Base-by-base conservation (phyloP, 2,888 invertebrate genomes). In the Branchinecta sandiegonensis region DNA sequence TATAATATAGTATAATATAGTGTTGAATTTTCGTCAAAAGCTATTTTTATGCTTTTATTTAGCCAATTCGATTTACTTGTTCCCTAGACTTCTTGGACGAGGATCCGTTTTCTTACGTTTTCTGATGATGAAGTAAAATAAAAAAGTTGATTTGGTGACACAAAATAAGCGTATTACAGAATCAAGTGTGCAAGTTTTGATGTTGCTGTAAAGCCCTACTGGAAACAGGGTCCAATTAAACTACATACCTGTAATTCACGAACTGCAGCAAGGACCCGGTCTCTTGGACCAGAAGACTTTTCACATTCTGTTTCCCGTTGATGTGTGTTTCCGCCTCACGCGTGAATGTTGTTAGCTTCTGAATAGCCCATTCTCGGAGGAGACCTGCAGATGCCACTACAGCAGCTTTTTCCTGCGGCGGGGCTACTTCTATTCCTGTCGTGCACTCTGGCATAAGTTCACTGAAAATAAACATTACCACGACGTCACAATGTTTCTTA, bases 231-330 rank as follows among this genome's bases (percentile, higher is more conserved):
- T 37, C 37, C 37, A 37, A 56, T 56, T 56, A 56, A 10, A 8
- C 8, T 17, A 56, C 63, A 17, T 23, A 56, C 63, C 63, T 56
- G 63, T 17, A 56, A 17, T 56, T n/a, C 14, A 23, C 14, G 23
- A 56, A 56, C 11, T 56, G 63, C n/a, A 56, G 23, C 14, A 56
- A 56, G 23, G 63, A 56, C 9, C 63, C 63, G 63, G n/a, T 56
- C 23, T 56, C 63, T 56, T 56, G 63, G 10, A 56, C 11, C n/a
- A 56, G n/a, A 2, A 56, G n/a, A 3, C 63, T 56, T 56, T 56
- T 56, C n/a, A n/a, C 23, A 10, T 56, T n/a, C 23, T 23, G 14
- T 56, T 56, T 56, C 23, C 63, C 63, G 23, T 56, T 56, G 23
- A 56, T 56, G 10, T 56, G 63, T 17, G 23, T 56, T 56, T 56